Percentiles rank a stretch among this genome's conserved stretches.
phyloP scores from a whole-genome alignment of 2,797 vertebrate species.

The Pachyuromys duprasi region DNA sequence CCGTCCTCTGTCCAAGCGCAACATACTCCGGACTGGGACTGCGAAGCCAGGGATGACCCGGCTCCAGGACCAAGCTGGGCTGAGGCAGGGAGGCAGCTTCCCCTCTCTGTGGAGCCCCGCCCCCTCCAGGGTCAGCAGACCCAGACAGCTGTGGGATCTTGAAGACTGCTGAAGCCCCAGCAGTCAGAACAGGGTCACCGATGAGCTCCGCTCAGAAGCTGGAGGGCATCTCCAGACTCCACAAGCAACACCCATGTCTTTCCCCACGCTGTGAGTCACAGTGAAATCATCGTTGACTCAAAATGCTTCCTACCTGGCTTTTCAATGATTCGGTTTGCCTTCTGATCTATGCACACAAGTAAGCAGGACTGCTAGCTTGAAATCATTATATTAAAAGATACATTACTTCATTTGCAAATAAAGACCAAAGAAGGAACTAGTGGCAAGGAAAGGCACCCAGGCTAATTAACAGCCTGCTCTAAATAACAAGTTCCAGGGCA shows the following conservation, averaged over 20 bases:
- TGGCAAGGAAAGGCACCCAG: neutral
- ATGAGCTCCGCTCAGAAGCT: neutral
- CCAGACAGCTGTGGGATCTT: neutral
- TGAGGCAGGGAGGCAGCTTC: neutral
- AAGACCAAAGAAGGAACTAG: neutral
- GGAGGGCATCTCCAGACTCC: neutral
- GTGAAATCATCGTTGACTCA: neutral
- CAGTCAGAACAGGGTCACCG: accelerated
- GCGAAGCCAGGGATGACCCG: neutral
- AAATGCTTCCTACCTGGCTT: neutral
- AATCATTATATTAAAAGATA: neutral
- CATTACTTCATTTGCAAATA: neutral
- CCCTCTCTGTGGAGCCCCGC: neutral
- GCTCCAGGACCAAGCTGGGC: neutral
- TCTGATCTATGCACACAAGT: neutral
- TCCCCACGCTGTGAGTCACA: neutral
- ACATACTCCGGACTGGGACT: neutral
- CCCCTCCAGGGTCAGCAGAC: neutral
- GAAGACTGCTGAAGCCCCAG: neutral
- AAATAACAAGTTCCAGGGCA: no score
- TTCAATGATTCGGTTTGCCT: neutral
- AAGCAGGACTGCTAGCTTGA: neutral
- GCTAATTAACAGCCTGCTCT: neutral
- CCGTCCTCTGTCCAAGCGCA: no score
- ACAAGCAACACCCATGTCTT: neutral